A percentile compares a stretch with the other conserved stretches of the same genome.
Evolutionary conservation across 2,888 invertebrate species (phyloP).

Genomic region (Pemphredon lugubris): DNA sequence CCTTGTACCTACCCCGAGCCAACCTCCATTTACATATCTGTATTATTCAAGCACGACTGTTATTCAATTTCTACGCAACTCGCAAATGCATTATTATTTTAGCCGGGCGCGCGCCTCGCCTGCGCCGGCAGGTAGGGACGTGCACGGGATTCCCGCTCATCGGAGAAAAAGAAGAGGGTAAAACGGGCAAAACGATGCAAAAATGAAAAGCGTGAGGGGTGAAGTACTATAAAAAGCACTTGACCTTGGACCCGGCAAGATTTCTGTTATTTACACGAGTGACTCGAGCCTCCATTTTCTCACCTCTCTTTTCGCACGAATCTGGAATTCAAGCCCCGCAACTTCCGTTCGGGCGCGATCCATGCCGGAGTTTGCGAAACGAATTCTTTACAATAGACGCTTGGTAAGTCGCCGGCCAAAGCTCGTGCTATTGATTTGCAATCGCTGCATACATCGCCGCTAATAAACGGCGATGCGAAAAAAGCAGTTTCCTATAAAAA

Average conservation of each 20-base stretch:
- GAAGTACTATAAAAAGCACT: slow-evolving; percentile 24
- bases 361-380: too few species aligned
- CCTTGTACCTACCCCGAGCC: slow-evolving; percentile 46
- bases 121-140: background rate
- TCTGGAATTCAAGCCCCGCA: background rate
- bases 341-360: background rate
- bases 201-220: slow-evolving; percentile 16
- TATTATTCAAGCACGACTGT: slow-evolving; percentile 78
- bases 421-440: too few species aligned
- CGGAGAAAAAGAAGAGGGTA: slow-evolving; percentile 6
- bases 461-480: too few species aligned
- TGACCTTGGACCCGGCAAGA: slow-evolving; percentile 45
- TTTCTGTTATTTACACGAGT: slow-evolving; percentile 42
- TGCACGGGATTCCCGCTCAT: too few species aligned
- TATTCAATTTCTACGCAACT: slow-evolving; percentile 78
- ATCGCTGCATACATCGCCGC: too few species aligned
- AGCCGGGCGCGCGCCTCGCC: slow-evolving; percentile 33
- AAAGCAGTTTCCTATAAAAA: too few species aligned
- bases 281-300: background rate
- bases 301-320: background rate
- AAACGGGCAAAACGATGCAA: slow-evolving; percentile 7
- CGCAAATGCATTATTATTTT: slow-evolving; percentile 76
- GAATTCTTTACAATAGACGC: too few species aligned
- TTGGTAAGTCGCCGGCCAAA: too few species aligned
- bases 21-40: slow-evolving; percentile 77